A percentile compares a stretch with the other conserved stretches of the same genome.
These are phyloP conservation scores for Gallirallus australis DNA, from an alignment of 2,797 vertebrate species.

Conservation along the genomic window DNA sequence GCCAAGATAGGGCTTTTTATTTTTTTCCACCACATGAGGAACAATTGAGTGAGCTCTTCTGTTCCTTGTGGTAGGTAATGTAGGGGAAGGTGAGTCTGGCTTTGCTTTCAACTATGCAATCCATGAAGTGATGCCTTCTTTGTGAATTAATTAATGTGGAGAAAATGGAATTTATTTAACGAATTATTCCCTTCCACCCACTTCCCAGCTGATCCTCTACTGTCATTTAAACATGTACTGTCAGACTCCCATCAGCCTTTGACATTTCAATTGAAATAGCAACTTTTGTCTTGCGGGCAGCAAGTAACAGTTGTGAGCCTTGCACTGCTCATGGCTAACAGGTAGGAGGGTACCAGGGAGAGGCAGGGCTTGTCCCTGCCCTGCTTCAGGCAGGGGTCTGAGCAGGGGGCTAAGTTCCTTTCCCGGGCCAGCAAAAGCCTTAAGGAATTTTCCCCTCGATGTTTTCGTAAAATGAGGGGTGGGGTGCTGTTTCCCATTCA, in stretches of 20 bases:
- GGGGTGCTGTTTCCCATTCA: neutral
- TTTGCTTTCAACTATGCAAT: conserved; percentile 45
- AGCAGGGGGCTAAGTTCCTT: neutral
- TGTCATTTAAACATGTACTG: neutral
- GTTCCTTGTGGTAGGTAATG: neutral
- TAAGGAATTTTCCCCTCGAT: neutral
- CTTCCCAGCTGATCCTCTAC: conserved; percentile 43
- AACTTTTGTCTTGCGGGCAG: neutral
- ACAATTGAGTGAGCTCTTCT: neutral
- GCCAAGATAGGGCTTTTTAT: neutral
- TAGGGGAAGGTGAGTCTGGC: neutral
- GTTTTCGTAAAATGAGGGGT: neutral
- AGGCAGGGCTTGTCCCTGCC: neutral
- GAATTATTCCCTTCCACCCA: conserved; percentile 55
- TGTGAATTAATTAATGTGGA: conserved; percentile 47
- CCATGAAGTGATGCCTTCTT: conserved; percentile 17
- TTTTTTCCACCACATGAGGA: neutral
- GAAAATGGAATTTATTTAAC: conserved; percentile 25
- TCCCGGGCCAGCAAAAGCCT: neutral
- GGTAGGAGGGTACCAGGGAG: neutral
- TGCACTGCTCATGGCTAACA: neutral
- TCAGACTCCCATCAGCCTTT: conserved; percentile 24
- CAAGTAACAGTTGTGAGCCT: neutral
- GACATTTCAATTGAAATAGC: neutral
- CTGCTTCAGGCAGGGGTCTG: neutral